phyloP scores from a whole-genome alignment of 2,797 vertebrate species.

The Notolabrus celidotus region DNA sequence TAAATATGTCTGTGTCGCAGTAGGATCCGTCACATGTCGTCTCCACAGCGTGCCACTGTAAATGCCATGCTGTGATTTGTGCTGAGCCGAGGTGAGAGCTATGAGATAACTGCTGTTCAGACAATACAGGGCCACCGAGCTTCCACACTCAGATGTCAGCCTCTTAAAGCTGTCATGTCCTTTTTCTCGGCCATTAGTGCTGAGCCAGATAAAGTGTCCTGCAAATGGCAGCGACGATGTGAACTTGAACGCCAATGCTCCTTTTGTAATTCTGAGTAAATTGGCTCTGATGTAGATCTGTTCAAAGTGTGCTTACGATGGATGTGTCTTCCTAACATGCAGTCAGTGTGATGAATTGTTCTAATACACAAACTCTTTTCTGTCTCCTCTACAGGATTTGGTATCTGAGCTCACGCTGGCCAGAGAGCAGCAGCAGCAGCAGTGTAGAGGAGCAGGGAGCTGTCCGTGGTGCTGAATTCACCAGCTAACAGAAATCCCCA shows the following conservation, averaged over 20 bases:
- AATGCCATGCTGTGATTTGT: slow-evolving; percentile 49
- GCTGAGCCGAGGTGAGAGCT: slow-evolving; percentile 16
- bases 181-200: slow-evolving; percentile 21
- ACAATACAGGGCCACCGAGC: slow-evolving; percentile 39
- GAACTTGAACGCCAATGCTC: slow-evolving; percentile 15
- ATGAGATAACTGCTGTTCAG: slow-evolving; percentile 37
- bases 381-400: slow-evolving; percentile 49
- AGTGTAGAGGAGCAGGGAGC: slow-evolving; percentile 58
- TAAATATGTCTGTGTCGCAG: slow-evolving; percentile 18
- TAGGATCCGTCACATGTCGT: neutral
- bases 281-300: slow-evolving; percentile 19
- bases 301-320: slow-evolving; percentile 8
- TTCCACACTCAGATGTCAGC: slow-evolving; percentile 25
- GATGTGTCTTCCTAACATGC: slow-evolving; percentile 6
- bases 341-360: slow-evolving; percentile 8
- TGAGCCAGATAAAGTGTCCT: slow-evolving; percentile 17
- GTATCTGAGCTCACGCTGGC: slow-evolving; percentile 22
- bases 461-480: slow-evolving; percentile 72
- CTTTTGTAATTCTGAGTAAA: slow-evolving; percentile 26
- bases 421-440: slow-evolving; percentile 29
- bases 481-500: slow-evolving; percentile 41
- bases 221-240: neutral
- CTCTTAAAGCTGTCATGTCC: slow-evolving; percentile 43
- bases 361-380: slow-evolving; percentile 41
- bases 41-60: slow-evolving; percentile 17